Conservation (phyloP, 2,797 vertebrate species). For the Acanthis flammea region DNA sequence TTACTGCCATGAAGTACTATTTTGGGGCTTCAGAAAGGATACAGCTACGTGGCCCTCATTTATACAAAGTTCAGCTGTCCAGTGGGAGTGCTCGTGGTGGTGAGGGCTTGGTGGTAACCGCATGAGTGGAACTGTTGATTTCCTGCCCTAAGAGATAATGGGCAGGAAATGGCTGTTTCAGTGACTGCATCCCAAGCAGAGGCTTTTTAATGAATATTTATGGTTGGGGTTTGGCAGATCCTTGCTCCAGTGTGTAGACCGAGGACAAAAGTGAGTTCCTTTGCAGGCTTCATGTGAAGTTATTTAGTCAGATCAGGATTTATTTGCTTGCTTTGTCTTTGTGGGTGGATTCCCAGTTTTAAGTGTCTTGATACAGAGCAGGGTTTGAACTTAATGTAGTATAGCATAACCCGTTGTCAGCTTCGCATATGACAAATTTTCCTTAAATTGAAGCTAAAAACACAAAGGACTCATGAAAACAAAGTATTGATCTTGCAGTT, state of each 20-base stretch:
- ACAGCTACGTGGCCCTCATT: not conserved
- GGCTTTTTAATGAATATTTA: constrained; percentile 65
- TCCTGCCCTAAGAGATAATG: constrained; percentile 54
- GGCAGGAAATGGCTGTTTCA: constrained; percentile 62
- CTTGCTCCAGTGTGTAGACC: constrained; percentile 23
- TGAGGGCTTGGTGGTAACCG: not conserved
- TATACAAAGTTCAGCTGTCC: not conserved
- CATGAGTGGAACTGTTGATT: constrained; percentile 56
- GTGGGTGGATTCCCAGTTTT: not conserved
- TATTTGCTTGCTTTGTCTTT: constrained; percentile 18
- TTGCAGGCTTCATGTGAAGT: constrained; percentile 24
- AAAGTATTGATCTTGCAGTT: not conserved
- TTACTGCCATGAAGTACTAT: not conserved
- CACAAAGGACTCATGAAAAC: not conserved
- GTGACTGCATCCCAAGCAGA: constrained; percentile 50
- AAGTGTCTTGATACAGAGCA: not conserved
- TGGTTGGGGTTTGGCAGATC: constrained; percentile 57
- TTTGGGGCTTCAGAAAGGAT: not conserved
- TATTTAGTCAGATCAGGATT: constrained; percentile 16
- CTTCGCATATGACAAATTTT: not conserved
- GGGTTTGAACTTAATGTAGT: not conserved
- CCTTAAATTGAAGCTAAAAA: not conserved
- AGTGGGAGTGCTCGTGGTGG: not conserved
- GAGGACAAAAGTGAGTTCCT: constrained; percentile 52
- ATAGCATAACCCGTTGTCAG: not conserved